Conservation (phyloP, 2,888 invertebrate genomes). For the Fragum whitleyi region DNA sequence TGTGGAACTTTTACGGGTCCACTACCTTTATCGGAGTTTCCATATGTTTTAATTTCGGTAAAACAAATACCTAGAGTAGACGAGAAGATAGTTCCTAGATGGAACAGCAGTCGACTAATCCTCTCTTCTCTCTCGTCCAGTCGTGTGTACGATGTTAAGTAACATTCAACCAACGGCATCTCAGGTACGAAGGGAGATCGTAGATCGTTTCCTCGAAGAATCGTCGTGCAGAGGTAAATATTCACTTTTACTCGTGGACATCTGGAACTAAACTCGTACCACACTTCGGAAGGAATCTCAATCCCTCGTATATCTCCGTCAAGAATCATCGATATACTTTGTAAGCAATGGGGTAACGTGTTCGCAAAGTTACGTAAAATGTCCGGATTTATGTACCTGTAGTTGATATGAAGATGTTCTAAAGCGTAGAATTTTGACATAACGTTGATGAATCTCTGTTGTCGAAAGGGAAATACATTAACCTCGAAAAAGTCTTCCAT, state of each 20-base stretch:
- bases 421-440: slow-evolving; percentile 56
- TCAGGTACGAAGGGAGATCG: slow-evolving; percentile 62
- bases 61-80: slow-evolving; percentile 54
- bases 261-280: slow-evolving; percentile 52
- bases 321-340: slow-evolving; percentile 61
- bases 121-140: slow-evolving; percentile 47
- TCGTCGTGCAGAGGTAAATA: slow-evolving; percentile 64
- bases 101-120: slow-evolving; percentile 42
- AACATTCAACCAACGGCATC: slow-evolving; percentile 61
- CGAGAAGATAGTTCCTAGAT: slow-evolving; percentile 53
- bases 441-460: slow-evolving; percentile 51
- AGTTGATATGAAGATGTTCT: slow-evolving; percentile 61
- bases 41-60: too few species aligned
- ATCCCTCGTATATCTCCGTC: slow-evolving; percentile 62
- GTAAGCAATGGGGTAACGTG: slow-evolving; percentile 39
- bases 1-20: too few species aligned
- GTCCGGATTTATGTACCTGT: slow-evolving; percentile 57
- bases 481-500: slow-evolving; percentile 69
- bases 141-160: slow-evolving; percentile 66
- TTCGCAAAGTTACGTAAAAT: slow-evolving; percentile 58
- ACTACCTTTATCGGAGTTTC: too few species aligned
- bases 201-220: slow-evolving; percentile 61
- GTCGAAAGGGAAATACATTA: slow-evolving; percentile 58
- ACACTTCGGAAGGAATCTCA: slow-evolving; percentile 57
- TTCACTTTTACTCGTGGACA: slow-evolving; percentile 56